Evolutionary conservation across 2,888 invertebrate genomes (phyloP), one percentile per base, ranked within the genome.

Genomic region (Amblyteles armatorius): DNA sequence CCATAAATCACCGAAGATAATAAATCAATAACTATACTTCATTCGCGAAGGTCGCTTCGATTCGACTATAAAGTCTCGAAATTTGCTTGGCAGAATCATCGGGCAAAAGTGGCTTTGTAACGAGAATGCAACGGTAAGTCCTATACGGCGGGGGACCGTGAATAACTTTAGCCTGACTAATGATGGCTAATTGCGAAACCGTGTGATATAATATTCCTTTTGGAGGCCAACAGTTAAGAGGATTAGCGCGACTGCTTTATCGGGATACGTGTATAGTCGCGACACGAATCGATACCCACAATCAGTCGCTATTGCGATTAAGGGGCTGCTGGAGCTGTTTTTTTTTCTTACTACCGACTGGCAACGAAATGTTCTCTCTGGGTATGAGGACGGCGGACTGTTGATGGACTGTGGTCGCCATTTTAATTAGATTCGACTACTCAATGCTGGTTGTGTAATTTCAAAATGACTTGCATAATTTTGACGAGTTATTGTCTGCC

Each of bases 61-160:
- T 52, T 68, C 55, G 26, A 68, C 77, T 40, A 52, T 40, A 44
- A 40, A 36, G 19, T 29, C 50, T 48, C 69, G 60, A 79, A 60
- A 9, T 69, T 68, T 40, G 13, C 19, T 57, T 26, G 13, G 16
- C 3, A 13, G 22, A 26, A 19, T 40, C 48, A 44, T 40, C 77
- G 11, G 7, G 9, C 9, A 29, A 26, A 69, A 78, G 44, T 29
- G 57, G 57, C 68, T 57, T 55, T 6, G 13, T 36, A n/a, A 11
- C n/a, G 36, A 29, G 22, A 29, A 22, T 7, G 9, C 16, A 29
- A 22, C 9, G 3, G 33, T 11, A 29, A 52, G 26, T 33, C 3
- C 22, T 1, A 13, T 60, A 3, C 22, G 13, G 29, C 3, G 16
- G 6, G 3, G 22, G 29, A 13, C 4, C 29, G 6, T 22, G 52